Base-by-base conservation (phyloP, 2,888 invertebrate species). In the Epirrhoe alternata region DNA sequence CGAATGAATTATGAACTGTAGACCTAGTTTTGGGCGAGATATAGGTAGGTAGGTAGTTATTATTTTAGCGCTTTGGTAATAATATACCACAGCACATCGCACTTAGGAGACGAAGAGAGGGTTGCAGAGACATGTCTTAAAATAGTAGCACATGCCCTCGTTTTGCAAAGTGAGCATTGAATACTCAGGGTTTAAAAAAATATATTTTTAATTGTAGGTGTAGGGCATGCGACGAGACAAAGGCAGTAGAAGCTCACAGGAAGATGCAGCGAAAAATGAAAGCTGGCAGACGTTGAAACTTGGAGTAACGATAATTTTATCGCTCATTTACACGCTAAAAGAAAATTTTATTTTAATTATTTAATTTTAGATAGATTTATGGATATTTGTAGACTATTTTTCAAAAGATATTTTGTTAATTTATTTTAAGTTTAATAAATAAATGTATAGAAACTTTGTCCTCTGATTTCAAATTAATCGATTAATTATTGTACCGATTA, bases 161-260 rank as follows among this genome's bases (percentile, higher is more conserved):
- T 35, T 35, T 35, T 35, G 35, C 35, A 6, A 10, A 35, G 6
- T 10, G 6, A 35, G 35, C 6, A 35, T 35, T 5, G 35, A 35
- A 35, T 35, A 35, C 35, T n/a, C n/a, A 35, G 6, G 35, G 10
- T 35, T 35, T 10, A 8, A 35, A 8, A 5, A n/a, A 45, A 14
- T 1, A 0, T 33, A 14, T 14, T 14, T 14, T 52, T 52, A 7
- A 51, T 51, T 51, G 10, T 8, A 73, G 73, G 14, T 73, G 73
- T 53, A 49, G 52, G 12, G 60, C 64, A 6, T 73, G 73, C 17
- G 64, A 69, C 3, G 66, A 73, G 54, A 42, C 64, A 2, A 53
- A 38, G 4, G 58, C 58, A 0, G 54, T 66, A 0, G 6, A 42
- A 1, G 56, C 60, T 1, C 69, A 68, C n/a, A 70, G 64, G 8